A percentile compares a stretch with the other conserved stretches of the same genome.
Conservation (phyloP, 2,113 vertebrate genomes). For the Sigmodon hispidus region DNA sequence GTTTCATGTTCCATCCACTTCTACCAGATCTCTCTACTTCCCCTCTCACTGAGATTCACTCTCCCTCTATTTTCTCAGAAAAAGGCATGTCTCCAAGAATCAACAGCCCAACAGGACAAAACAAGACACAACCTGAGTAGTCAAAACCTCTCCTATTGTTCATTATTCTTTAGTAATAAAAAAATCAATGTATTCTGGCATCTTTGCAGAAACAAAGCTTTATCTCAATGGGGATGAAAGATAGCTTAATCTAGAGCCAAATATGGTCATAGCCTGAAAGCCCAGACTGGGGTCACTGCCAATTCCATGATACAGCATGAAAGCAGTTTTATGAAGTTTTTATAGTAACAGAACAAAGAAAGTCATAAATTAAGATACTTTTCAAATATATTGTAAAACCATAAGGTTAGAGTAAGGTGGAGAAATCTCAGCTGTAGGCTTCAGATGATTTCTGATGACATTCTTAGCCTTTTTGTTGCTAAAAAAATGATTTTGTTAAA, state of each 20-base stretch:
- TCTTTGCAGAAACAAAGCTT: not conserved
- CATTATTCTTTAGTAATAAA: not conserved
- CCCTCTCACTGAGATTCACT: not conserved
- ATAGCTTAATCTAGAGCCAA: not conserved
- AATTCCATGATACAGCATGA: not conserved
- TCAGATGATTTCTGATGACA: not conserved
- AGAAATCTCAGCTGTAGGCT: not conserved
- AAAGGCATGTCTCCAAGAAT: not conserved
- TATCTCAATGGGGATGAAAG: not conserved
- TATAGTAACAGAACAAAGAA: not conserved
- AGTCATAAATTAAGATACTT: not conserved
- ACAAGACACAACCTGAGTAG: too few relatives aligned
- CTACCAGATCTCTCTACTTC: not conserved
- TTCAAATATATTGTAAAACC: not conserved
- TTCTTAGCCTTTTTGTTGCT: not conserved
- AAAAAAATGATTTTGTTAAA: not conserved
- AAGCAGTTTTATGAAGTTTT: not conserved
- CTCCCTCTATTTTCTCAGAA: not conserved
- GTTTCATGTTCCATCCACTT: not conserved
- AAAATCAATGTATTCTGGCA: not conserved
- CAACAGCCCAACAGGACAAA: not conserved
- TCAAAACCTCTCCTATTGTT: not conserved
- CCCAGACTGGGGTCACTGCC: not conserved
- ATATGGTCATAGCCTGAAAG: not conserved
- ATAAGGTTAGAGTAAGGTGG: not conserved